Conservation (phyloP, 2,888 invertebrate species). For the Spatulosminthurus flaviceps region DNA sequence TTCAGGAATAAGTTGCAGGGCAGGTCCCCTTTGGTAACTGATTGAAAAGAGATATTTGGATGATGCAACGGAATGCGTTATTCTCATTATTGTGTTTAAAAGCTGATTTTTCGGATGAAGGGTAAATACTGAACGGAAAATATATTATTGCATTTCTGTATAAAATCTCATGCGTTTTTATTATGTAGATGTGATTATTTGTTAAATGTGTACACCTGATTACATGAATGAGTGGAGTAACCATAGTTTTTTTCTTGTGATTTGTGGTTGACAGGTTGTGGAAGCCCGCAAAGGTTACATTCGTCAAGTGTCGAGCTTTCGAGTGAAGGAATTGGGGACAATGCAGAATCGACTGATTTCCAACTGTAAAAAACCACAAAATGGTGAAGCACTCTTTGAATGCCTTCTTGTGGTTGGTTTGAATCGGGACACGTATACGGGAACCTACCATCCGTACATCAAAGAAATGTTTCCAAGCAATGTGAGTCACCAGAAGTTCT, state of each 20-base stretch:
- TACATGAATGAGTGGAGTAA: neutral
- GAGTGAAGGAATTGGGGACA: conserved; percentile 54
- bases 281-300: conserved; percentile 76
- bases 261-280: conserved; percentile 67
- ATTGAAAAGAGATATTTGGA: too few species aligned
- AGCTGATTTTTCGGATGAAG: too few species aligned
- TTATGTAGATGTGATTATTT: too few species aligned
- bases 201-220: neutral
- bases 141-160: too few species aligned
- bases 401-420: conserved; percentile 76
- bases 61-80: too few species aligned
- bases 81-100: too few species aligned
- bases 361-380: conserved; percentile 54
- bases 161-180: too few species aligned
- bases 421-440: conserved; percentile 70
- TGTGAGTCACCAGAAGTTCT: conserved; percentile 68
- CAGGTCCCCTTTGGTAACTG: too few species aligned
- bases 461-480: conserved; percentile 76
- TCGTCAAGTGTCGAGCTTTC: conserved; percentile 67
- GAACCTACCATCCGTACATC: conserved; percentile 72
- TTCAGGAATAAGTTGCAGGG: too few species aligned
- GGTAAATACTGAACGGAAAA: too few species aligned
- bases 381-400: conserved; percentile 70
- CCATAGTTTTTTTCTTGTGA: conserved; percentile 30
- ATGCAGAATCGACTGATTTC: conserved; percentile 57